Percentiles rank a stretch among this genome's conserved stretches.
Evolutionary conservation across 2,797 vertebrate genomes (phyloP).

Genomic region (Coreius guichenoti): DNA sequence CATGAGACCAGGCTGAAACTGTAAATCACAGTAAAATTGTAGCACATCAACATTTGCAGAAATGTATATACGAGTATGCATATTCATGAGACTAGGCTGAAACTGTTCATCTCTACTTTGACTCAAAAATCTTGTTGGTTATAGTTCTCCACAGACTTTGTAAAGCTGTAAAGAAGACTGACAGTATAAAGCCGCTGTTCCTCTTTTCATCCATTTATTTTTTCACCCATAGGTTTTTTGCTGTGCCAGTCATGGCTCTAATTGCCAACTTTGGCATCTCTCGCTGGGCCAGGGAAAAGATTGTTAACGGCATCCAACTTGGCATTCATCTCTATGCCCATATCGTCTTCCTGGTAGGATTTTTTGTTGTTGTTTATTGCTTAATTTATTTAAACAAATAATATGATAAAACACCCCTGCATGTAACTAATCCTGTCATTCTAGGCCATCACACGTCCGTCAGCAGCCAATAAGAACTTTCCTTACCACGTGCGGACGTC

Average conservation of each 20-base stretch:
- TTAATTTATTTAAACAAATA: background rate
- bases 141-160: background rate
- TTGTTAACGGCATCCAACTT: constrained; percentile 93
- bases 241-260: constrained; percentile 90
- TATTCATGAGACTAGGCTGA: background rate
- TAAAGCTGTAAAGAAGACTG: constrained; percentile 1
- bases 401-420: background rate
- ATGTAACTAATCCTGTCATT: constrained; percentile 4
- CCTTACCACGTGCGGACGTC: constrained; percentile 93
- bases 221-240: constrained; percentile 85
- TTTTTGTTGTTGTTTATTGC: background rate
- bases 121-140: background rate
- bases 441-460: constrained; percentile 90
- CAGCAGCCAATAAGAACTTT: constrained; percentile 95
- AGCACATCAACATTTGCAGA: background rate
- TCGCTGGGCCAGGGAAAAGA: constrained; percentile 94
- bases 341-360: constrained; percentile 85
- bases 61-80: background rate
- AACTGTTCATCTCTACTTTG: constrained; percentile 4
- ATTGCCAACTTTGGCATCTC: constrained; percentile 94
- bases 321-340: constrained; percentile 93
- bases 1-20: background rate
- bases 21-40: background rate
- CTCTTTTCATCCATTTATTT: constrained; percentile 51
- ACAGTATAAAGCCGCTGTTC: constrained; percentile 6